Evolutionary conservation across 2,888 invertebrate genomes (phyloP).

Genomic region (Cremastobaeus sp.): DNA sequence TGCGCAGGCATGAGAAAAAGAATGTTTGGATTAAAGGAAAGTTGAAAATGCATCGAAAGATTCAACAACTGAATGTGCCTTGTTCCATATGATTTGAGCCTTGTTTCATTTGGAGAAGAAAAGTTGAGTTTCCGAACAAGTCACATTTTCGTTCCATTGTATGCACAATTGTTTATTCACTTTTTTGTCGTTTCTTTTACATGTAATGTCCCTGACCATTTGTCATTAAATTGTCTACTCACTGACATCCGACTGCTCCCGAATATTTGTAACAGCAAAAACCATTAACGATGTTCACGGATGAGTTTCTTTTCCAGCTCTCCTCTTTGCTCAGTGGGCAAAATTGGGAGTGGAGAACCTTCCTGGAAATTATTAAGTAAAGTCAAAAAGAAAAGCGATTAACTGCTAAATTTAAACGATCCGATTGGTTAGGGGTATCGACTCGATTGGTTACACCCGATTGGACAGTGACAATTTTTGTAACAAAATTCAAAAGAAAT

Average conservation of each 20-base stretch:
- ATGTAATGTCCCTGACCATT: slow-evolving; percentile 74
- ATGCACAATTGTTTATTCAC: slow-evolving; percentile 8
- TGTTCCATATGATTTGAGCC: slow-evolving; percentile 46
- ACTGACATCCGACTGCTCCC: slow-evolving; percentile 72
- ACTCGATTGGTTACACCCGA: slow-evolving; percentile 73
- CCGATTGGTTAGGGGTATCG: slow-evolving; percentile 74
- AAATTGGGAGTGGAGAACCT: slow-evolving; percentile 82
- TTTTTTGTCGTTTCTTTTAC: slow-evolving; percentile 56
- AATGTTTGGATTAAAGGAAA: slow-evolving; percentile 9
- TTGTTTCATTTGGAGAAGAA: too few relatives aligned
- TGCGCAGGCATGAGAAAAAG: too few relatives aligned
- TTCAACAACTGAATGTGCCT: slow-evolving; percentile 72
- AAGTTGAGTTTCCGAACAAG: slow-evolving; percentile 66
- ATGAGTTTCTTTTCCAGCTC: slow-evolving; percentile 86
- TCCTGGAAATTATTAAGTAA: slow-evolving; percentile 67
- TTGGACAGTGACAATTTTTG: slow-evolving; percentile 78
- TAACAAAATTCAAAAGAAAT: slow-evolving; percentile 75
- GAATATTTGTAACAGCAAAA: slow-evolving; percentile 64
- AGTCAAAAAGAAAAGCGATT: slow-evolving; percentile 48
- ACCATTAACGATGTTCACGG: slow-evolving; percentile 75
- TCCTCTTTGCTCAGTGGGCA: slow-evolving; percentile 92
- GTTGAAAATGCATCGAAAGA: slow-evolving; percentile 71
- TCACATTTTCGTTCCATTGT: slow-evolving; percentile 66
- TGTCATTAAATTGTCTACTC: slow-evolving; percentile 72
- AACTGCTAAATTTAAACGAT: slow-evolving; percentile 44